Evolutionary conservation across 1,140 invertebrate species (phyloP).

Genomic region (Zaprionus africanus): DNA sequence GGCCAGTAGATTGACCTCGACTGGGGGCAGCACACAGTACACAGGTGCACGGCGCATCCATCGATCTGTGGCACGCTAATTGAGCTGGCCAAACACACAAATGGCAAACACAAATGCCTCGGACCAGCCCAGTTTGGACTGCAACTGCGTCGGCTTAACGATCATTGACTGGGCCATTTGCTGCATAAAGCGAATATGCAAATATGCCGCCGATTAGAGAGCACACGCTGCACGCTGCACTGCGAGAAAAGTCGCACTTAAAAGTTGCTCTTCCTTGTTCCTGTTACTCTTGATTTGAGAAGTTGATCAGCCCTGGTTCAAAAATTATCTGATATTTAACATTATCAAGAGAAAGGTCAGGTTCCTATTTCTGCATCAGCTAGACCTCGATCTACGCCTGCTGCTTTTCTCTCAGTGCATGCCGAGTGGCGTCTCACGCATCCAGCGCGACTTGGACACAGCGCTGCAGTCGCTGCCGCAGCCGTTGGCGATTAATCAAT

Average conservation of each 20-base stretch:
- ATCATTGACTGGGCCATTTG: conserved; percentile 76
- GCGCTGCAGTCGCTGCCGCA: background rate
- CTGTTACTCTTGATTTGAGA: no score
- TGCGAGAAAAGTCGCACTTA: background rate
- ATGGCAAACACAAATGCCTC: conserved; percentile 66
- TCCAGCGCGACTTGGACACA: conserved; percentile 12
- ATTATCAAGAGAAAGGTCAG: no score
- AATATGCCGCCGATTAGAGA: conserved; percentile 77
- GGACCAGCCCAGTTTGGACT: conserved; percentile 41
- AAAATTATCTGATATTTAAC: no score
- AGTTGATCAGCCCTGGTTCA: no score
- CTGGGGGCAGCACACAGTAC: background rate
- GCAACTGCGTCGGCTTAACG: conserved; percentile 66
- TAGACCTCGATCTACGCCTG: background rate
- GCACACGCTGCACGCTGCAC: conserved; percentile 21
- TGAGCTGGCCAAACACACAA: conserved; percentile 60
- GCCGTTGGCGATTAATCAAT: conserved; percentile 78
- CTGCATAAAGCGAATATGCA: conserved; percentile 77
- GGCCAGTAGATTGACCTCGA: conserved; percentile 42
- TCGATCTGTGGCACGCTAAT: conserved; percentile 65
- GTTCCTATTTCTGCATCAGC: no score
- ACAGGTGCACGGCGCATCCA: conserved; percentile 61
- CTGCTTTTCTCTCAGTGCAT: conserved; percentile 25
- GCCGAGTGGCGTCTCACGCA: conserved; percentile 46
- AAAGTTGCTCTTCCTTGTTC: no score